Conservation (phyloP, 2,888 invertebrate species). For the Perdita meconis region DNA sequence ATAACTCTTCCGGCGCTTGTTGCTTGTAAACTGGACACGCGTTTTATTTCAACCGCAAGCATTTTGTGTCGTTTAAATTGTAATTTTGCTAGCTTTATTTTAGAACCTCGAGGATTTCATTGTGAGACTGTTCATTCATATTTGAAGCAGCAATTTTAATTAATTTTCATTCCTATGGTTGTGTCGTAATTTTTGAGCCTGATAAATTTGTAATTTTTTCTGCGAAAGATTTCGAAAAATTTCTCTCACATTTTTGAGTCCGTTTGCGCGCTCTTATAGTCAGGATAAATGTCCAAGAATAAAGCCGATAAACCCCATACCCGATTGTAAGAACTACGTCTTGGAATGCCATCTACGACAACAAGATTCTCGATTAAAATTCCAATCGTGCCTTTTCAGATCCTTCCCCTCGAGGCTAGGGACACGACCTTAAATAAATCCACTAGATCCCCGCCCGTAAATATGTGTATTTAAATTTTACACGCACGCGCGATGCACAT, state of each 20-base stretch:
- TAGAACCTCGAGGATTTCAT: background rate
- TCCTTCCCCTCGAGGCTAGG: conserved; percentile 38
- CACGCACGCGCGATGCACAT: background rate
- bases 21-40: background rate
- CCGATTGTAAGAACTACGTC: conserved; percentile 54
- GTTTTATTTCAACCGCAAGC: background rate
- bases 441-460: conserved; percentile 18
- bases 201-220: too few species aligned
- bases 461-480: conserved; percentile 31
- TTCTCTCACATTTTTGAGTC: conserved; percentile 7
- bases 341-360: conserved; percentile 66
- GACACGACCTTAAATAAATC: conserved; percentile 53
- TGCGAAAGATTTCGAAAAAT: background rate
- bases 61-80: background rate
- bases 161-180: too few species aligned
- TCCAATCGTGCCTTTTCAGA: conserved; percentile 65
- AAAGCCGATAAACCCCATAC: conserved; percentile 55
- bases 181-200: too few species aligned
- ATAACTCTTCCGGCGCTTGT: conserved; percentile 25
- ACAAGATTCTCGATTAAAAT: conserved; percentile 72
- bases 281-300: conserved; percentile 38
- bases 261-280: background rate
- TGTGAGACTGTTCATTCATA: too few species aligned
- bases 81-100: conserved; percentile 4
- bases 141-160: too few species aligned